A percentile compares a stretch with the other conserved stretches of the same genome.
Conservation (phyloP, 2,797 vertebrate species). For the Leucoraja ocellata region DNA sequence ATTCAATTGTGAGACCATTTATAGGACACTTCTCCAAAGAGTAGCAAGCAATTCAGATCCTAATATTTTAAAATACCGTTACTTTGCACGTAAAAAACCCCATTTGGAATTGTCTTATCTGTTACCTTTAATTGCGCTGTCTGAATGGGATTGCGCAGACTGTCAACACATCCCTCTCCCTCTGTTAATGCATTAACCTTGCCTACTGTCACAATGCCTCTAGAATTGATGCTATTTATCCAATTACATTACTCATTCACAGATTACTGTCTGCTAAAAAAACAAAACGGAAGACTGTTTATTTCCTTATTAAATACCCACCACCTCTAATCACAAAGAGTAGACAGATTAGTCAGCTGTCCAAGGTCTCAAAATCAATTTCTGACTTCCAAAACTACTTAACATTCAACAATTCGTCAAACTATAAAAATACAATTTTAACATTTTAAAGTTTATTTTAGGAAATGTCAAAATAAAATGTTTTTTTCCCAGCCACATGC, state of each 20-base stretch:
- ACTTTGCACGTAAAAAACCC: background rate
- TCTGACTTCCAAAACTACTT: background rate
- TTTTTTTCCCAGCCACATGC: background rate
- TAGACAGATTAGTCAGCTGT: background rate
- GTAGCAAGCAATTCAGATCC: background rate
- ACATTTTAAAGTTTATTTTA: background rate
- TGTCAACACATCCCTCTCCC: background rate
- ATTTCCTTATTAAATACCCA: background rate
- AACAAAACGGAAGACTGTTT: background rate
- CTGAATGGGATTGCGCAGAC: background rate
- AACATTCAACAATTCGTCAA: too few species aligned
- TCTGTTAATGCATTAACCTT: slow-evolving; percentile 16
- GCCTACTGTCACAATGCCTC: background rate
- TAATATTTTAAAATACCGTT: background rate
- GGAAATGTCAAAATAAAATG: background rate
- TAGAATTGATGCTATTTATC: slow-evolving; percentile 22
- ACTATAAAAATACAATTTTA: too few species aligned
- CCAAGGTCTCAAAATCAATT: background rate
- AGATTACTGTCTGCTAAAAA: background rate
- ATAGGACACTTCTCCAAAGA: background rate
- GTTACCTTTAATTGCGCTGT: background rate
- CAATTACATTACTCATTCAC: background rate
- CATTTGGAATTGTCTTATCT: background rate
- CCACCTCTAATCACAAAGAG: background rate
- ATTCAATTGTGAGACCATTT: background rate